Evolutionary conservation across 2,797 vertebrate genomes (phyloP).

Genomic region (Amphiprion clarkii): DNA sequence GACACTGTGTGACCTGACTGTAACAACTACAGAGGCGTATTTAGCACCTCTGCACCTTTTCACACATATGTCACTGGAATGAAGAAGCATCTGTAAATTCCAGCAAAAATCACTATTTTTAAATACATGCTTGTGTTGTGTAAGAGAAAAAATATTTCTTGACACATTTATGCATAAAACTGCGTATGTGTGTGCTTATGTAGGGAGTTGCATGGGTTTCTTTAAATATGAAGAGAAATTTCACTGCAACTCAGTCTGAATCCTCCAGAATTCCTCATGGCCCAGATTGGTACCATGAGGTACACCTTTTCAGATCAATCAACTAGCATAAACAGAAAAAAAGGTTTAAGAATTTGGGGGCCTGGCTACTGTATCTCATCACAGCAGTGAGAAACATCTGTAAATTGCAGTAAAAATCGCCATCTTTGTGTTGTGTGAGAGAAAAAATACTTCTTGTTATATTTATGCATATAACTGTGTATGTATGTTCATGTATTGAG

Average conservation of each 20-base stretch:
- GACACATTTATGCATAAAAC: not conserved
- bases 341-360: slow-evolving; percentile 29
- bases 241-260: not conserved
- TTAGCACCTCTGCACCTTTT: slow-evolving; percentile 56
- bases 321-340: slow-evolving; percentile 16
- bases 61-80: slow-evolving; percentile 42
- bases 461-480: not conserved
- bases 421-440: not conserved
- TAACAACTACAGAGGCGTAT: slow-evolving; percentile 37
- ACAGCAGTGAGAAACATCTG: slow-evolving; percentile 76
- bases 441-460: not conserved
- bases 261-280: slow-evolving; percentile 5
- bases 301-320: slow-evolving; percentile 32
- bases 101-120: slow-evolving; percentile 19
- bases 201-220: not conserved
- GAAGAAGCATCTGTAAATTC: slow-evolving; percentile 40
- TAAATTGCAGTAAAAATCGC: slow-evolving; percentile 30
- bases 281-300: slow-evolving; percentile 43
- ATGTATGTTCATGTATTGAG: slow-evolving; percentile 40
- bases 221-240: slow-evolving; percentile 11
- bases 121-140: slow-evolving; percentile 12
- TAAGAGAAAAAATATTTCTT: not conserved
- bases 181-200: not conserved
- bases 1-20: not conserved
- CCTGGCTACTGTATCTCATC: slow-evolving; percentile 82